Conservation (phyloP, 2,113 vertebrate species). For the Ciconia stormi region DNA sequence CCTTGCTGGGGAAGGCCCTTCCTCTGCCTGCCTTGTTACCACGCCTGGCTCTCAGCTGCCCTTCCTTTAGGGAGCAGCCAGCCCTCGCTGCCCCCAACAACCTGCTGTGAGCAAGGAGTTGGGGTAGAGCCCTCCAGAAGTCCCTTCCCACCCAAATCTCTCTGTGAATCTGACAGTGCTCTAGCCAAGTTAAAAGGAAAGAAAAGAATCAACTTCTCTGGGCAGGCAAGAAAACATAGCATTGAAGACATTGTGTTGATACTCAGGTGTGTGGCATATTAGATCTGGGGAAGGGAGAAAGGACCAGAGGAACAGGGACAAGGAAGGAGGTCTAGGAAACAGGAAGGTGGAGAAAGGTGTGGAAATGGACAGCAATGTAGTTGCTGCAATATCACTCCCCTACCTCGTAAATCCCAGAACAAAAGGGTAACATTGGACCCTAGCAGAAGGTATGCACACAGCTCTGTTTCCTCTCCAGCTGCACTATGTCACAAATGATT, state of each 20-base stretch:
- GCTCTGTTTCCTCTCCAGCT: background rate
- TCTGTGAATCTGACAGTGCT: background rate
- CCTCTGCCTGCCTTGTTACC: background rate
- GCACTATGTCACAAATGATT: background rate
- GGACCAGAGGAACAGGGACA: background rate
- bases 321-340: background rate
- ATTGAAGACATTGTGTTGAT: background rate
- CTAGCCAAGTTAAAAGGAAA: background rate
- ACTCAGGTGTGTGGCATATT: background rate
- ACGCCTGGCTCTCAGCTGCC: accelerated
- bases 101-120: background rate
- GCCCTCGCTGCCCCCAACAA: background rate
- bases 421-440: background rate
- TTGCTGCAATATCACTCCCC: background rate
- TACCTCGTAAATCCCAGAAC: background rate
- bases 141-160: background rate
- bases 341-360: background rate
- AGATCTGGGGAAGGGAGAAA: background rate
- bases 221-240: background rate
- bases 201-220: background rate
- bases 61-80: background rate
- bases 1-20: background rate
- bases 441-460: background rate
- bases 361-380: background rate
- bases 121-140: background rate